Percentiles rank a stretch among this genome's conserved stretches.
Evolutionary conservation across 1,140 invertebrate species (phyloP).

Genomic region (Harpegnathos saltator): DNA sequence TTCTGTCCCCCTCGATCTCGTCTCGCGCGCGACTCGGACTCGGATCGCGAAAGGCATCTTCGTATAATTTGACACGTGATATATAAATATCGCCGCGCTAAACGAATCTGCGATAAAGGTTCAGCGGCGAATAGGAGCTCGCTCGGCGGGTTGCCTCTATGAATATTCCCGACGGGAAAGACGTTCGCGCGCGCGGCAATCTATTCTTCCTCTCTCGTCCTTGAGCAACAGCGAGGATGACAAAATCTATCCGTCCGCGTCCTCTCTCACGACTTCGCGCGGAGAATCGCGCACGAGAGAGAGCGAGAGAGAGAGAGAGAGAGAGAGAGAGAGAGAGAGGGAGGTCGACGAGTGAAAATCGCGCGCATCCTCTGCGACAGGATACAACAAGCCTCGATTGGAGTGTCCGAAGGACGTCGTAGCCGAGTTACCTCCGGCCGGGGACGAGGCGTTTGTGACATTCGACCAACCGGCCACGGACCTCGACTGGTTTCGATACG

Average conservation of each 20-base stretch:
- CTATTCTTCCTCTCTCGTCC: background rate
- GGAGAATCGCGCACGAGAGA: too few relatives aligned
- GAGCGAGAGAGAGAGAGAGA: too few relatives aligned
- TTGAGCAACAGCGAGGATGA: background rate
- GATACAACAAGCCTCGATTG: slow-evolving; percentile 83
- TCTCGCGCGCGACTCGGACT: background rate
- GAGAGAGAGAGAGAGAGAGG: slow-evolving; percentile 13
- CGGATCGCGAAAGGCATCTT: too few relatives aligned
- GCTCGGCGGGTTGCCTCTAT: too few relatives aligned
- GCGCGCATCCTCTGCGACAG: slow-evolving; percentile 65
- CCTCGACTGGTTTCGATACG: slow-evolving; percentile 85
- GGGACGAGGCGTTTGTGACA: slow-evolving; percentile 83
- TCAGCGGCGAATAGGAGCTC: too few relatives aligned
- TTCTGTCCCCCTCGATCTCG: background rate
- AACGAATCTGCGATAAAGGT: background rate
- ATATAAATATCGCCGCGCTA: background rate
- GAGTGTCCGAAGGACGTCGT: slow-evolving; percentile 83
- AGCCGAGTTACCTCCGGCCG: slow-evolving; percentile 81
- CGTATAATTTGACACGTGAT: background rate
- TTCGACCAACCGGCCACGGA: slow-evolving; percentile 85
- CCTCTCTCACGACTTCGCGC: background rate
- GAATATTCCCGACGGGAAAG: background rate
- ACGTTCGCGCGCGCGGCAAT: too few relatives aligned
- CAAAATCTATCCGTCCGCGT: background rate
- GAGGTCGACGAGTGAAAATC: background rate